Percentiles rank a stretch among this genome's conserved stretches.
Conservation (phyloP, 2,797 vertebrate species). For the Lutra lutra region DNA sequence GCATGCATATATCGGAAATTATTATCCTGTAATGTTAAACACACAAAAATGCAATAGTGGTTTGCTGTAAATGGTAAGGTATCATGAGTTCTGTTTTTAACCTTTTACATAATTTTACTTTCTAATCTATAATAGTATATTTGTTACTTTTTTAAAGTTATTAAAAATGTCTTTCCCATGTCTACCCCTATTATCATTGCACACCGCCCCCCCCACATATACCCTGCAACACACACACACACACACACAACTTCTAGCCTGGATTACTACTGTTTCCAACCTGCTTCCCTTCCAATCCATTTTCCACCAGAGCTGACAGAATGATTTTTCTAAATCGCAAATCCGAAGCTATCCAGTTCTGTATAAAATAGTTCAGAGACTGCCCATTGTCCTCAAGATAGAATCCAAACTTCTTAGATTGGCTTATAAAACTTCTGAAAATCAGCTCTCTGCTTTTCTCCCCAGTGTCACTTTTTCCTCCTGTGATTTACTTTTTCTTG, state of each 20-base stretch:
- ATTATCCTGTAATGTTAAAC: conserved; percentile 5
- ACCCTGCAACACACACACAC: neutral
- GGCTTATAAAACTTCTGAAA: conserved; percentile 55
- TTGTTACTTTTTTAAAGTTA: conserved; percentile 15
- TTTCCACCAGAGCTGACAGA: conserved; percentile 28
- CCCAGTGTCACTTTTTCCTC: conserved; percentile 28
- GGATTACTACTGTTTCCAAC: conserved; percentile 5
- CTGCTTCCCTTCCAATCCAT: neutral
- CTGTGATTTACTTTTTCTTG: conserved; percentile 13
- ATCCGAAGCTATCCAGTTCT: conserved; percentile 18
- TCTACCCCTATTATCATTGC: neutral
- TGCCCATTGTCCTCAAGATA: neutral
- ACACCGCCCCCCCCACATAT: neutral
- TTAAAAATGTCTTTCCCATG: neutral
- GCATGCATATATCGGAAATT: neutral
- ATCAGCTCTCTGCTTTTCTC: conserved; percentile 16
- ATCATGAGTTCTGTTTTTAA: conserved; percentile 45
- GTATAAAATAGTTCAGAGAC: conserved; percentile 48
- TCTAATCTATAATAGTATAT: neutral
- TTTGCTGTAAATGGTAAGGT: conserved; percentile 35
- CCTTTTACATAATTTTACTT: conserved; percentile 38
- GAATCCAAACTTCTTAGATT: conserved; percentile 51
- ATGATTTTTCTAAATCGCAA: conserved; percentile 53
- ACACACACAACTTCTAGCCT: neutral
- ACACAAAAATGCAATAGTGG: neutral